Evolutionary conservation across 2,888 invertebrate species (phyloP), one percentile per base, ranked within the genome.

Genomic region (Aphodius granarius): DNA sequence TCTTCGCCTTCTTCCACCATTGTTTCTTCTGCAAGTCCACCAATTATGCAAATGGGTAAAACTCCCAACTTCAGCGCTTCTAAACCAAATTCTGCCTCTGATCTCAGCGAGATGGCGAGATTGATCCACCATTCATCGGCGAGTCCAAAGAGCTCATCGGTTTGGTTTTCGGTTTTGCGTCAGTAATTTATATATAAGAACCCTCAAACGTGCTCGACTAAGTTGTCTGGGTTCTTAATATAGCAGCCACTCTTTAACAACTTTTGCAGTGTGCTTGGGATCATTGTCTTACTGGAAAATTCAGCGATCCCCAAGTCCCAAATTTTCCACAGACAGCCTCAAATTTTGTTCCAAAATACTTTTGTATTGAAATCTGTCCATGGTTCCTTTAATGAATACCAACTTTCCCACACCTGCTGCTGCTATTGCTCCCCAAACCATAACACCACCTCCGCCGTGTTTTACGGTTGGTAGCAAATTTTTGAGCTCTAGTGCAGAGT

Each of bases 361-460:
- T 16, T 72, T 20, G 19, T 75, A 75, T 62, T 21, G 16, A n/a
- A 62, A 20, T 43, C 62, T 43, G 66, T 63, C 65, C 75, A 81
- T 81, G 65, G 62, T 78, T n/a, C 78, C 76, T 16, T 80, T 76
- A 18, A 82, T 78, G 77, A 81, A 80, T 3, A 78, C 79, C 21
- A 83, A 74, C 66, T 77, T 78, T 5, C 81, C 80, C 0, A 81
- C 77, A 22, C 80, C 80, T 73, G 75, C 68, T 21, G 78, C 78
- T 15, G 79, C 73, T 73, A 82, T 80, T 73, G 78, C 79, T 15
- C 81, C 79, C 81, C 81, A 83, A 13, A 81, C 78, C 78, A 80
- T 79, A 5, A 82, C 80, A n/a, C 71, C 76, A n/a, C 82, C 81
- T n/a, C 79, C 81, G n/a, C 80, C 81, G 73, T 82, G 82, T 73